phyloP scores from a whole-genome alignment of 2,888 invertebrate genomes.

The Masnerella sp. region DNA sequence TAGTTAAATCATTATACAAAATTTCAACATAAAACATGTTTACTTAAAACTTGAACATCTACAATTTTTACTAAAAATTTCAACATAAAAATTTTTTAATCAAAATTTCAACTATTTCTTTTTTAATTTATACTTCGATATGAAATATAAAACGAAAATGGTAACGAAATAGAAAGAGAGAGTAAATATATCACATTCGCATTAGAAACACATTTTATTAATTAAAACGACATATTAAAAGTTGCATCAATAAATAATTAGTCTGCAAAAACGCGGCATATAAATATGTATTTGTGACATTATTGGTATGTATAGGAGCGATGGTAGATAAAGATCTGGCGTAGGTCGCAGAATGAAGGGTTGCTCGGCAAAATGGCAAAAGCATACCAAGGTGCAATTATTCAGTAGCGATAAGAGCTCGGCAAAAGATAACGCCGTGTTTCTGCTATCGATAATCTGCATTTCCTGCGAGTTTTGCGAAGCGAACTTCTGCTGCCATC shows the following conservation, averaged over 20 bases:
- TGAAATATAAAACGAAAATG: too few relatives aligned
- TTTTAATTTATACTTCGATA: too few relatives aligned
- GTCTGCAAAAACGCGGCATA: constrained; percentile 1
- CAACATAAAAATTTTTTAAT: too few relatives aligned
- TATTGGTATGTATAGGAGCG: constrained; percentile 45
- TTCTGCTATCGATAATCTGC: constrained; percentile 63
- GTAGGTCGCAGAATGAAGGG: constrained; percentile 55
- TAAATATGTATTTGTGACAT: constrained; percentile 37
- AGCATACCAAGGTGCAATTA: constrained; percentile 59
- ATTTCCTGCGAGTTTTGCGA: constrained; percentile 59
- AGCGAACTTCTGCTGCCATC: constrained; percentile 67
- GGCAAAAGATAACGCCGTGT: constrained; percentile 60
- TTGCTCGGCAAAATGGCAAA: constrained; percentile 57
- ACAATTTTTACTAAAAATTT: too few relatives aligned
- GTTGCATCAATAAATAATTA: constrained; percentile 15
- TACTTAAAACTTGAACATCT: too few relatives aligned
- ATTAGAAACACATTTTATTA: too few relatives aligned
- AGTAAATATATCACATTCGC: too few relatives aligned
- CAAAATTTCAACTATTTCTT: too few relatives aligned
- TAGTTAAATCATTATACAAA: too few relatives aligned
- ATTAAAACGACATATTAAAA: neutral
- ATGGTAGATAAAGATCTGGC: constrained; percentile 54
- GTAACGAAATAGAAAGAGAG: too few relatives aligned
- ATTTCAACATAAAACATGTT: too few relatives aligned
- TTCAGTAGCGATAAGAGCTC: constrained; percentile 61